These are phyloP conservation scores for Allobates femoralis DNA, from an alignment of 2,797 vertebrate genomes.

Conservation along the genomic window DNA sequence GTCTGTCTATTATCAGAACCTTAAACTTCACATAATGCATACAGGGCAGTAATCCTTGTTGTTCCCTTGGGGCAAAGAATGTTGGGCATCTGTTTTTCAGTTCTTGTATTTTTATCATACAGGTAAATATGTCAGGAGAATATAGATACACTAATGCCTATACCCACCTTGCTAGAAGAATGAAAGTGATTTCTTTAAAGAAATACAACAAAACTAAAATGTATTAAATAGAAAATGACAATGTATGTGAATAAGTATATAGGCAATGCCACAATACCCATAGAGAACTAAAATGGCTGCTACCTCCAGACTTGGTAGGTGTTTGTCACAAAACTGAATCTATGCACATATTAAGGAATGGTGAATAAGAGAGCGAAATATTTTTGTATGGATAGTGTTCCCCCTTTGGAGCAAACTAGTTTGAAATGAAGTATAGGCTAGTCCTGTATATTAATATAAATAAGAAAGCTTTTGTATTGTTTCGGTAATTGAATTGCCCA, in stretches of 20 bases:
- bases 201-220: background rate
- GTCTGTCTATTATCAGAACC: background rate
- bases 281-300: slow-evolving; percentile 4
- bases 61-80: background rate
- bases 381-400: slow-evolving; percentile 27
- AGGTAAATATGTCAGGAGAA: background rate
- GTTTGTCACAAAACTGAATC: slow-evolving; percentile 15
- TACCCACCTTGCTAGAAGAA: background rate
- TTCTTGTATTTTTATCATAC: background rate
- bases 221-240: background rate
- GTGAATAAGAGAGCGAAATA: slow-evolving; percentile 16
- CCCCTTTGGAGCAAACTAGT: background rate
- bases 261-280: background rate
- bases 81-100: background rate
- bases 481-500: background rate
- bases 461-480: background rate
- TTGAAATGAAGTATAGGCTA: background rate
- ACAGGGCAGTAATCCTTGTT: background rate
- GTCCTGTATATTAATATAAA: background rate
- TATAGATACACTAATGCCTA: background rate
- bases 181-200: background rate
- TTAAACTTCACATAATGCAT: background rate
- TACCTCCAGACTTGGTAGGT: background rate
- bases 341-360: slow-evolving; percentile 31
- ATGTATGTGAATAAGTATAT: background rate